These are phyloP conservation scores for Pilophorus perplexus DNA, from an alignment of 2,888 invertebrate genomes.

Conservation along the genomic window DNA sequence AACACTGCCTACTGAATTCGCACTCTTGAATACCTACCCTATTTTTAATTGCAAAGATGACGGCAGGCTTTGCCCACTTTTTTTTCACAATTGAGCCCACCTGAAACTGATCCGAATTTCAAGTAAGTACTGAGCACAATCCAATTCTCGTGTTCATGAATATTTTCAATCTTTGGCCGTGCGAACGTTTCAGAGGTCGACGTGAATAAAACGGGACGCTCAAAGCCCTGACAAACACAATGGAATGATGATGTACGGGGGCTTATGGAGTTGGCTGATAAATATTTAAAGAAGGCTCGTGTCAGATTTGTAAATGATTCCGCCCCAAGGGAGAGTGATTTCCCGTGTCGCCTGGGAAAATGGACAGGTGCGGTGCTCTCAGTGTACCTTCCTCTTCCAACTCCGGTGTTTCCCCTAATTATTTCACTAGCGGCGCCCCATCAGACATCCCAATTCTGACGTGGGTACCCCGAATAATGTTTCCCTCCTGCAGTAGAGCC, in stretches of 20 bases:
- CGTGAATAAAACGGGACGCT: no score
- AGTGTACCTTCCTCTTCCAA: conserved; percentile 1
- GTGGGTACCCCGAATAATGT: conserved; percentile 1
- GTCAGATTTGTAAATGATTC: conserved; percentile 37
- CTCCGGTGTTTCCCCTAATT: conserved; percentile 7
- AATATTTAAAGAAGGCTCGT: conserved; percentile 37
- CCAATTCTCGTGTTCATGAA: no score
- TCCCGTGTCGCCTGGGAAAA: conserved; percentile 34
- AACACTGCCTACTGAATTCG: no score
- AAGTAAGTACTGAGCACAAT: no score
- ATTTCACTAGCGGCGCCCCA: conserved; percentile 2
- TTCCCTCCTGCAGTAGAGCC: not conserved
- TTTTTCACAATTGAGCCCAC: no score
- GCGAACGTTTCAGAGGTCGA: no score
- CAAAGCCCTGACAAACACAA: conserved; percentile 7
- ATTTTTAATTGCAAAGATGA: no score
- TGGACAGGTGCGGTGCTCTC: conserved; percentile 14
- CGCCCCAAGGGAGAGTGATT: conserved; percentile 33
- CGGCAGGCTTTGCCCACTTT: no score
- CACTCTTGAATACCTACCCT: no score
- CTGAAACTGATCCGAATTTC: no score
- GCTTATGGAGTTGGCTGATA: conserved; percentile 37
- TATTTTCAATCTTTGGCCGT: no score
- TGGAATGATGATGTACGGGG: conserved; percentile 29
- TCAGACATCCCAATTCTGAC: conserved; percentile 8